These are phyloP conservation scores for Hepsetus odoe DNA, from an alignment of 2,113 vertebrate genomes.

Conservation along the genomic window DNA sequence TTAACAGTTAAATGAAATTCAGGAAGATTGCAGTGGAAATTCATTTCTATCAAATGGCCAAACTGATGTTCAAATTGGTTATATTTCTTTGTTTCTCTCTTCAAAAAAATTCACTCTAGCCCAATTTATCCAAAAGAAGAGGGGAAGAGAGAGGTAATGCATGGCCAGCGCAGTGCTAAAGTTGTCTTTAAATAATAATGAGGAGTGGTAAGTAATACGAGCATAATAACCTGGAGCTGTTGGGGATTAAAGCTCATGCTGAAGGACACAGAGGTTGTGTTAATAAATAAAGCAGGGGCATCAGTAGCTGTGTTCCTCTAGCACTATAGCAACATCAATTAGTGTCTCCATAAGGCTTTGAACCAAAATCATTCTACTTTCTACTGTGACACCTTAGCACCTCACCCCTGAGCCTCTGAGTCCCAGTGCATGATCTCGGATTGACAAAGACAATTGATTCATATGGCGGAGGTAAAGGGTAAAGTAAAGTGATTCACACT, in stretches of 20 bases:
- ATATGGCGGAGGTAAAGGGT: not conserved
- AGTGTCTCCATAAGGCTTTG: not conserved
- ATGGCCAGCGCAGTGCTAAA: not conserved
- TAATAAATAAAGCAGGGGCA: not conserved
- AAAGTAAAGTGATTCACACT: slow-evolving; percentile 3
- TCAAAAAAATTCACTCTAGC: not conserved
- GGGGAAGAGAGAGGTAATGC: not conserved
- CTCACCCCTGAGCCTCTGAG: not conserved
- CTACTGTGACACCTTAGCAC: not conserved
- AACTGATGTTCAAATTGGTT: not conserved
- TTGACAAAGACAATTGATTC: slow-evolving; percentile 2
- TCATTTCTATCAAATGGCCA: not conserved
- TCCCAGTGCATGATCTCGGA: not conserved
- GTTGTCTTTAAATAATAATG: not conserved
- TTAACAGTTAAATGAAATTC: not conserved
- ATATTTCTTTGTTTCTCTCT: not conserved
- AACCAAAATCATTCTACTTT: not conserved
- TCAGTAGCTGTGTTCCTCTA: not conserved
- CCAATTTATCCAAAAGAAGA: not conserved
- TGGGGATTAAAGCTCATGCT: not conserved
- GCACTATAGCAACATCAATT: not conserved
- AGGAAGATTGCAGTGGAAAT: not conserved
- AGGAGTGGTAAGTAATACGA: not conserved
- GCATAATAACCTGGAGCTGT: slow-evolving; percentile 5
- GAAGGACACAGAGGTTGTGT: slow-evolving; percentile 13